Evolutionary conservation across 2,888 invertebrate genomes (phyloP).

Genomic region (Serripes groenlandicus): DNA sequence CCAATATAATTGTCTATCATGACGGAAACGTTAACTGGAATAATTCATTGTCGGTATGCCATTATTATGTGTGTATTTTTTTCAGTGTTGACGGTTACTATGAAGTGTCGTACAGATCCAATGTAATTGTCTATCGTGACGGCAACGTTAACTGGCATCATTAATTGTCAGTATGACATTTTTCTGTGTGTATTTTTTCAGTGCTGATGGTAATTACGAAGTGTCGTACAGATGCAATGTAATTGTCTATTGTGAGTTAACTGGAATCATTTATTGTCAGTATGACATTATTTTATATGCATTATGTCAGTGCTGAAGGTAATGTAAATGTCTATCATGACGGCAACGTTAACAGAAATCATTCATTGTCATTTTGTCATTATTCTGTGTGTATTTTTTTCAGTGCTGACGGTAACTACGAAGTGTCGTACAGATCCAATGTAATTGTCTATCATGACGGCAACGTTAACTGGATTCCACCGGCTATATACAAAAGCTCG

Average conservation of each 20-base stretch:
- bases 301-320: constrained; percentile 96
- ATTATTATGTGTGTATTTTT: too few relatives aligned
- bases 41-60: too few relatives aligned
- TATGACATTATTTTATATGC: too few relatives aligned
- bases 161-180: too few relatives aligned
- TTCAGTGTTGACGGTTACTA: constrained; percentile 99
- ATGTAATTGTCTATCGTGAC: constrained; percentile 98
- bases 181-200: constrained; percentile 88
- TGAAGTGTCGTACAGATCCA: constrained; percentile 99
- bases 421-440: constrained; percentile 99
- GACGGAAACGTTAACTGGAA: constrained; percentile 98
- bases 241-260: constrained; percentile 97
- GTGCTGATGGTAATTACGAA: constrained; percentile 99
- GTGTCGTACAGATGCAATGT: constrained; percentile 99
- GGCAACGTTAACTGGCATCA: constrained; percentile 98
- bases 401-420: constrained; percentile 99
- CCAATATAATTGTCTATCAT: constrained; percentile 99
- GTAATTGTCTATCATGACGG: constrained; percentile 99
- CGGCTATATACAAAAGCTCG: constrained; percentile 93
- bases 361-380: too few relatives aligned
- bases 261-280: too few relatives aligned
- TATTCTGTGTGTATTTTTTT: constrained; percentile 19
- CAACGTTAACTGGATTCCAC: constrained; percentile 98
- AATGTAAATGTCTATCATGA: constrained; percentile 99
- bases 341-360: constrained; percentile 98